phyloP scores from a whole-genome alignment of 2,113 vertebrate species.

The Montifringilla adamsi region DNA sequence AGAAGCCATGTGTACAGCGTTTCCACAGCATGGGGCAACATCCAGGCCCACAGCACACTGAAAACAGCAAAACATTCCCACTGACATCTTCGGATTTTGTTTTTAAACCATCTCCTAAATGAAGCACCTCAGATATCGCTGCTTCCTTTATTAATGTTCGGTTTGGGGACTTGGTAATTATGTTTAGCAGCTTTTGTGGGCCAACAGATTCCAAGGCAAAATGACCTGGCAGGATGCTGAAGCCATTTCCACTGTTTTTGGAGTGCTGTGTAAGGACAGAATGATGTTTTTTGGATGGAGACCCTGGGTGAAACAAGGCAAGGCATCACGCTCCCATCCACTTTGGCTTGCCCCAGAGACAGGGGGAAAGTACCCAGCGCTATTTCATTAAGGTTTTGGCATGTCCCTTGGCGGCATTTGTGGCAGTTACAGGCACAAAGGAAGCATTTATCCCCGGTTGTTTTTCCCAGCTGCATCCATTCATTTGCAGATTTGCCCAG shows the following conservation, averaged over 20 bases:
- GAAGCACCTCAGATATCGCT: background rate
- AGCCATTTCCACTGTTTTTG: background rate
- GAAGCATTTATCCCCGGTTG: background rate
- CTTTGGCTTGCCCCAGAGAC: background rate
- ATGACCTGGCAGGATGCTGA: background rate
- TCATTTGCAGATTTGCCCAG: background rate
- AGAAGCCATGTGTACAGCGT: background rate
- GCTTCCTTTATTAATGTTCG: constrained; percentile 15
- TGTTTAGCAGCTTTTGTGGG: background rate
- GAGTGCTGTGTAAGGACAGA: background rate
- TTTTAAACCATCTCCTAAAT: background rate
- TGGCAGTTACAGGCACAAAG: background rate
- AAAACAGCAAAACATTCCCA: background rate
- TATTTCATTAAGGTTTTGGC: background rate
- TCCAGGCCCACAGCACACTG: background rate
- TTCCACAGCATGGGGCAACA: background rate
- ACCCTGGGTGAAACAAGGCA: background rate
- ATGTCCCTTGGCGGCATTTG: background rate
- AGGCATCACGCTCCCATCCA: background rate
- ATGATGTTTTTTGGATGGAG: background rate
- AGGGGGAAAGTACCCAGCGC: background rate
- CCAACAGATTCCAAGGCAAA: background rate
- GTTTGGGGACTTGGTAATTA: background rate
- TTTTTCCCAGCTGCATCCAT: background rate
- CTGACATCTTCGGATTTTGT: background rate